Percentiles rank a stretch among this genome's conserved stretches.
Conservation (phyloP, 2,113 vertebrate species). For the Neotoma lepida region DNA sequence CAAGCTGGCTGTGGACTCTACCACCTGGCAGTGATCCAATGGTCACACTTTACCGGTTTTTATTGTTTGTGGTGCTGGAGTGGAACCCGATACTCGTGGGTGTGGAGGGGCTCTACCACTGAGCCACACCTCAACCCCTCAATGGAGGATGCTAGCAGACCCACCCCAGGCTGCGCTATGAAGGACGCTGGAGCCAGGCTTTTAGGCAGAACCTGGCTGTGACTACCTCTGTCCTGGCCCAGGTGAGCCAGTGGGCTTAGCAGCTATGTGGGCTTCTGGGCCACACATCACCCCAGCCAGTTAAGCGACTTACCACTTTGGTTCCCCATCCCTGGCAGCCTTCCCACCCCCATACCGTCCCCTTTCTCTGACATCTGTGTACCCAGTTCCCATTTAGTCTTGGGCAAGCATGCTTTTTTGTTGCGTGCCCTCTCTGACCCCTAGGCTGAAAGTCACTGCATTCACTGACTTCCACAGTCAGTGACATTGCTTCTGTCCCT, state of each 20-base stretch:
- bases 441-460: background rate
- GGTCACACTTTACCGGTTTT: background rate
- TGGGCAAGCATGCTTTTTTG: background rate
- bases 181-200: background rate
- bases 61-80: background rate
- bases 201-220: background rate
- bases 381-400: background rate
- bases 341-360: background rate
- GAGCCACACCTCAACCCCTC: background rate
- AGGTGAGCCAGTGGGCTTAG: background rate
- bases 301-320: background rate
- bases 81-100: background rate
- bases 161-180: background rate
- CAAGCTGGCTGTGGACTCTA: background rate
- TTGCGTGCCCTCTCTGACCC: background rate
- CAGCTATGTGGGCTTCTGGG: background rate
- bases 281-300: background rate
- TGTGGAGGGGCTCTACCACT: background rate
- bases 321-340: background rate
- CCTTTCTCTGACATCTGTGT: background rate
- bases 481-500: background rate
- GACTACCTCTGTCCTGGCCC: background rate
- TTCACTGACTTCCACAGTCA: background rate
- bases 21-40: background rate
- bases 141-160: background rate